phyloP scores from a whole-genome alignment of 2,797 vertebrate genomes.

The Eidolon dupreanum region DNA sequence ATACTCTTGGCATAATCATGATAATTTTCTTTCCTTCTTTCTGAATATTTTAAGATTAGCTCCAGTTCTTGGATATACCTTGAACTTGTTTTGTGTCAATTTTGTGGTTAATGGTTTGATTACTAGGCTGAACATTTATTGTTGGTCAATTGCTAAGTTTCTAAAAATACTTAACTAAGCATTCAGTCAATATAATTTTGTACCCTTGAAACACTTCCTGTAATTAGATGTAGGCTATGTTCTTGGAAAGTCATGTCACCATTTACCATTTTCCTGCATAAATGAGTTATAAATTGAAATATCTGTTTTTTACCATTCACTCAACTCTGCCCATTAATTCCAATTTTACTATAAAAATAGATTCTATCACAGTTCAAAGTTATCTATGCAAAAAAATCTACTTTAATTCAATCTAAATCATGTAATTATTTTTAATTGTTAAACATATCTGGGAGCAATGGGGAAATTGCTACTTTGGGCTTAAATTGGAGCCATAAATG shows the following conservation, averaged over 20 bases:
- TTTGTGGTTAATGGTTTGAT: conserved; percentile 45
- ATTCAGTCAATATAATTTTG: neutral
- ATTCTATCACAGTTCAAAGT: neutral
- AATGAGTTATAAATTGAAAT: neutral
- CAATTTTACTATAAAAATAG: neutral
- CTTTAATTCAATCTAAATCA: neutral
- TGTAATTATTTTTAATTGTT: conserved; percentile 17
- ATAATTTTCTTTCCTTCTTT: conserved; percentile 3
- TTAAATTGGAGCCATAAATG: neutral
- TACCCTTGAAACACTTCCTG: neutral
- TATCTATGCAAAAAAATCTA: neutral
- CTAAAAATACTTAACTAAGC: conserved; percentile 43
- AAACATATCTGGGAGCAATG: neutral
- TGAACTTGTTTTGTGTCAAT: conserved; percentile 41
- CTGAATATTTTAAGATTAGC: conserved; percentile 1
- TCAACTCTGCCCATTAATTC: neutral
- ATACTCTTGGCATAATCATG: neutral
- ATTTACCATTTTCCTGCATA: neutral
- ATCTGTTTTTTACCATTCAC: neutral
- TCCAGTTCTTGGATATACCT: neutral
- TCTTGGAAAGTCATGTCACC: neutral
- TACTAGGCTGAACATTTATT: neutral
- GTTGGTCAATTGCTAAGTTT: conserved; percentile 21
- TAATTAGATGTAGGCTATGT: neutral
- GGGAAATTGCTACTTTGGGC: neutral